These are phyloP conservation scores for Piprites chloris DNA, from an alignment of 2,113 vertebrate species.

Conservation along the genomic window DNA sequence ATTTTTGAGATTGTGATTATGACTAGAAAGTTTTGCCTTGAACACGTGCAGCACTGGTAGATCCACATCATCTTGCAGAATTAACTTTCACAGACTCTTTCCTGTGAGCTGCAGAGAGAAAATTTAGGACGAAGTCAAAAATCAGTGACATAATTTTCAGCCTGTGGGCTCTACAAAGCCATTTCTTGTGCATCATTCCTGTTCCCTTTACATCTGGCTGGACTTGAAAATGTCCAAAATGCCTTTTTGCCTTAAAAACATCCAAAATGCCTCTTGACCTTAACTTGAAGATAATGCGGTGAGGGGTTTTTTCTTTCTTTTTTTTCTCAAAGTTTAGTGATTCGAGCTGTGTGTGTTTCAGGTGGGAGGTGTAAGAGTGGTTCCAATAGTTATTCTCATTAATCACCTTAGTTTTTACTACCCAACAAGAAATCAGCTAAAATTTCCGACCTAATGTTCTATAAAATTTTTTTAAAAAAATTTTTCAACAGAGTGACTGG, in stretches of 20 bases:
- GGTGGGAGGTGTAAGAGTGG: not conserved
- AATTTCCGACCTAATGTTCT: not conserved
- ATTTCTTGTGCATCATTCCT: not conserved
- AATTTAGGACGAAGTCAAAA: not conserved
- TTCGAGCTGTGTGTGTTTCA: not conserved
- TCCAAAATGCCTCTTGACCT: not conserved
- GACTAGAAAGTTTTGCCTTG: not conserved
- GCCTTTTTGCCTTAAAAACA: not conserved
- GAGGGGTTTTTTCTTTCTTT: not conserved
- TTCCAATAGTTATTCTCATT: not conserved
- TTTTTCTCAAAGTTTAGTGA: not conserved
- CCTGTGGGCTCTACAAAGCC: not conserved
- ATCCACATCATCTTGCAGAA: not conserved
- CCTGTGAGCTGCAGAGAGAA: not conserved
- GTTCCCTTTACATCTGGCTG: not conserved
- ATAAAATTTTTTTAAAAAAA: not conserved
- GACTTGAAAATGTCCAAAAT: not conserved
- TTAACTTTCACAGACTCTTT: not conserved
- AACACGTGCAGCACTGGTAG: not conserved
- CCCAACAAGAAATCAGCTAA: not conserved
- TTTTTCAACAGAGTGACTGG: conserved; percentile 18
- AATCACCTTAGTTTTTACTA: not conserved
- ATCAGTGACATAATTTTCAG: not conserved
- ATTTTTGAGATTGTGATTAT: not conserved
- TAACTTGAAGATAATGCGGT: not conserved